A percentile compares a stretch with the other conserved stretches of the same genome.
These are phyloP conservation scores for Piscicola geometra DNA, from an alignment of 2,888 invertebrate species.

Conservation along the genomic window DNA sequence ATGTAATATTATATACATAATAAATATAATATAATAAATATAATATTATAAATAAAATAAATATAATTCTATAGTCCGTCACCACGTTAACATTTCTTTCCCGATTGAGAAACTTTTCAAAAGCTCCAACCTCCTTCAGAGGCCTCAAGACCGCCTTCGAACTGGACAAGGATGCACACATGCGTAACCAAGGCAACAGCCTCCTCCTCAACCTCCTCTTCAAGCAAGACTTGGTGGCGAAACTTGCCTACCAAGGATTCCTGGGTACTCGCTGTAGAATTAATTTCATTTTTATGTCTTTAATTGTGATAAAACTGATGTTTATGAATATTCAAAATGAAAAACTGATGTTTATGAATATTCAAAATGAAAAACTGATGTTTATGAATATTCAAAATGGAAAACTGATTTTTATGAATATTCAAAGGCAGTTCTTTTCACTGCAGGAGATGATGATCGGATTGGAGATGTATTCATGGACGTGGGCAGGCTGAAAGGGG, in stretches of 20 bases:
- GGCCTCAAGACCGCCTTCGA: slow-evolving; percentile 6
- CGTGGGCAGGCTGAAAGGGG: slow-evolving; percentile 9
- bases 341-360: background rate
- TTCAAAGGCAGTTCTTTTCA: too few relatives aligned
- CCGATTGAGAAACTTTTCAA: too few relatives aligned
- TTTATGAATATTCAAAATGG: background rate
- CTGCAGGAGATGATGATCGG: slow-evolving; percentile 21
- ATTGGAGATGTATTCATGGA: slow-evolving; percentile 25
- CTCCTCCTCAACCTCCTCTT: slow-evolving; percentile 11
- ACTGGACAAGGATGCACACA: background rate
- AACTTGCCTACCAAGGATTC: slow-evolving; percentile 26
- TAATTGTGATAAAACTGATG: background rate
- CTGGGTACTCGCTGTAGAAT: too few relatives aligned
- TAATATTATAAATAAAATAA: too few relatives aligned
- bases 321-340: background rate
- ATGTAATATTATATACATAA: background rate
- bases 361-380: background rate
- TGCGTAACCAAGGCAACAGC: background rate
- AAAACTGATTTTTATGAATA: too few relatives aligned
- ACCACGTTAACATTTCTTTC: too few relatives aligned
- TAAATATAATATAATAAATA: background rate
- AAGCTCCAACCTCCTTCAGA: too few relatives aligned
- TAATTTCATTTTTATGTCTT: too few relatives aligned
- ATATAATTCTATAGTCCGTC: too few relatives aligned
- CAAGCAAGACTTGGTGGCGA: background rate